These are phyloP conservation scores for Coracopsis vasa DNA, from an alignment of 2,113 vertebrate genomes.

Conservation along the genomic window DNA sequence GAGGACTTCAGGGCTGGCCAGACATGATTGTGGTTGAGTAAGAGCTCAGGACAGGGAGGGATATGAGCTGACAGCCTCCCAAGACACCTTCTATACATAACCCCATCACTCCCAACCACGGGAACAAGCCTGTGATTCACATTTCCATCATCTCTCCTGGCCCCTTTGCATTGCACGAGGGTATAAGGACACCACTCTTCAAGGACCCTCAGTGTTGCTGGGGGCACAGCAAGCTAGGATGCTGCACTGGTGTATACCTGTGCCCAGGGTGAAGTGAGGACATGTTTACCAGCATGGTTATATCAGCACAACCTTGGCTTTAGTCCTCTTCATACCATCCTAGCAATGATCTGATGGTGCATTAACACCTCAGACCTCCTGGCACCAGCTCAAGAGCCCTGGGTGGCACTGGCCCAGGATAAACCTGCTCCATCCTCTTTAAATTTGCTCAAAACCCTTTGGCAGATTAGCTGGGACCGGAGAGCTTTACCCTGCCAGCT, in stretches of 20 bases:
- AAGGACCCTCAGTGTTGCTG: accelerated
- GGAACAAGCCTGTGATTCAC: neutral
- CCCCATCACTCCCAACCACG: accelerated
- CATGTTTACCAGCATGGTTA: accelerated
- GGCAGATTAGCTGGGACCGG: neutral
- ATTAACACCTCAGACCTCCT: neutral
- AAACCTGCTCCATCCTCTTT: neutral
- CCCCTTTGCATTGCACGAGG: neutral
- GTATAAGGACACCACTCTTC: neutral
- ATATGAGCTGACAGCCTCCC: neutral
- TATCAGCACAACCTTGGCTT: neutral
- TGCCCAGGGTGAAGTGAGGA: neutral
- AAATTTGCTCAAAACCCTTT: neutral
- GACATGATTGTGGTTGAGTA: neutral
- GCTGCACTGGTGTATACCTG: neutral
- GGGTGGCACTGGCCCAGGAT: neutral
- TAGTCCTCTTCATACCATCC: neutral
- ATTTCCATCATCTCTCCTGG: neutral
- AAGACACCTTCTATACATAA: neutral
- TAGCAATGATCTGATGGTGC: neutral
- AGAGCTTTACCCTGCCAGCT: neutral
- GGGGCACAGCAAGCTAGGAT: neutral
- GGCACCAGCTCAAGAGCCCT: neutral
- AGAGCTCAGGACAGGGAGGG: neutral
- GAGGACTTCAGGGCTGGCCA: neutral